A percentile compares a stretch with the other conserved stretches of the same genome.
Evolutionary conservation across 2,113 vertebrate species (phyloP).

Genomic region (Pseudorhombus dupliciocellatus): DNA sequence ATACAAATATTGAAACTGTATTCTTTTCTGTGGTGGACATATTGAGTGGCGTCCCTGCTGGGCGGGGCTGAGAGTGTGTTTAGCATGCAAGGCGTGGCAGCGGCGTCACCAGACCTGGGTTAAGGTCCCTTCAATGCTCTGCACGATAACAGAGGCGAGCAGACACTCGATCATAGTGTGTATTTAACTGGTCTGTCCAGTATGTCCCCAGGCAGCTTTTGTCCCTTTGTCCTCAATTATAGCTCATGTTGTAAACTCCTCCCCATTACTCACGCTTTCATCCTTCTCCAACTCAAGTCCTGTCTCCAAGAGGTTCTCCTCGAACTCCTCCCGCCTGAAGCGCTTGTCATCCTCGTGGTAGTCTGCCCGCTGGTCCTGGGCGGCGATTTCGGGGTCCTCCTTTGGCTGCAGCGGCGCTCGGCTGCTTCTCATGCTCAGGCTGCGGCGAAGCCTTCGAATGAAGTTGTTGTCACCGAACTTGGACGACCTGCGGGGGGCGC

Average conservation of each 20-base stretch:
- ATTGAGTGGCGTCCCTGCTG: too few relatives aligned
- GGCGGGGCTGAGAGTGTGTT: too few relatives aligned
- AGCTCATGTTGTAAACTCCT: not conserved
- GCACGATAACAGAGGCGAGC: too few relatives aligned
- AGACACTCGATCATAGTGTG: too few relatives aligned
- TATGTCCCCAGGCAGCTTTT: too few relatives aligned
- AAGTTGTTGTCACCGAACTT: slow-evolving; percentile 64
- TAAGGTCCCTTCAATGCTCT: too few relatives aligned
- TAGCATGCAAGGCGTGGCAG: too few relatives aligned
- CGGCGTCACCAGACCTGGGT: too few relatives aligned
- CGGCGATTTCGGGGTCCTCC: slow-evolving; percentile 78
- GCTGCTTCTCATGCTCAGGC: slow-evolving; percentile 66
- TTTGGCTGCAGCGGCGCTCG: slow-evolving; percentile 73
- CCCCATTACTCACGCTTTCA: slow-evolving; percentile 83
- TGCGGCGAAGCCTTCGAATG: slow-evolving; percentile 67
- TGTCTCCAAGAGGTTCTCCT: slow-evolving; percentile 89
- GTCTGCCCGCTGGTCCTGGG: slow-evolving; percentile 77
- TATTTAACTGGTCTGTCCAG: too few relatives aligned
- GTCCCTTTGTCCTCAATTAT: too few relatives aligned
- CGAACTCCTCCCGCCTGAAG: slow-evolving; percentile 88
- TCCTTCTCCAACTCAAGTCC: slow-evolving; percentile 94
- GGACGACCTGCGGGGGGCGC: slow-evolving; percentile 61
- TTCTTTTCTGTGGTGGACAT: not conserved
- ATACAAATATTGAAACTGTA: not conserved
- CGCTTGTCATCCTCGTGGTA: slow-evolving; percentile 89